Percentiles rank a stretch among this genome's conserved stretches.
Evolutionary conservation across 2,113 vertebrate genomes (phyloP).

Genomic region (Dromas ardeola): DNA sequence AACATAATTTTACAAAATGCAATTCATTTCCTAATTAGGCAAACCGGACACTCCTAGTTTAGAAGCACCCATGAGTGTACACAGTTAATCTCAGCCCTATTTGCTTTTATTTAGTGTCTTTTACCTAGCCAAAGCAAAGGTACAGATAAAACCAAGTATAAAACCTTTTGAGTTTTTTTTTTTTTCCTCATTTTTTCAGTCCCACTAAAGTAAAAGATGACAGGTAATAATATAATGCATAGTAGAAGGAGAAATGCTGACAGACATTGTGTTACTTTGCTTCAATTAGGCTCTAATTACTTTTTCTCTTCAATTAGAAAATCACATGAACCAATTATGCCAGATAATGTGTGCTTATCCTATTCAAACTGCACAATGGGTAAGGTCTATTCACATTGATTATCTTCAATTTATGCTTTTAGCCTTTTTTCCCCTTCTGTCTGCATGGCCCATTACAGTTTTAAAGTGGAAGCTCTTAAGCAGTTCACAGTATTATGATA

Average conservation of each 20-base stretch:
- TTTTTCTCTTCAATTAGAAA: constrained; percentile 76
- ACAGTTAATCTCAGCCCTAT: not conserved
- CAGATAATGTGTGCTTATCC: constrained; percentile 76
- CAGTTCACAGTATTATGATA: constrained; percentile 73
- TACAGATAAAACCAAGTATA: not conserved
- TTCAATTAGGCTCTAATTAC: constrained; percentile 77
- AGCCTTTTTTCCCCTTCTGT: constrained; percentile 60
- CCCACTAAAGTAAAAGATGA: constrained; percentile 50
- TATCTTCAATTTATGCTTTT: constrained; percentile 76
- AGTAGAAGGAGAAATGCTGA: constrained; percentile 67
- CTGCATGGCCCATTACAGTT: constrained; percentile 68
- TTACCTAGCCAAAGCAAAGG: not conserved
- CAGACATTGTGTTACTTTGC: constrained; percentile 72
- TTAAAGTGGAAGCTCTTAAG: constrained; percentile 74
- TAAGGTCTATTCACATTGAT: constrained; percentile 76
- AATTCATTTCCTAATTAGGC: not conserved
- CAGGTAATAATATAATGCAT: constrained; percentile 72
- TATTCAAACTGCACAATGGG: constrained; percentile 72
- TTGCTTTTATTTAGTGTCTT: constrained; percentile 24
- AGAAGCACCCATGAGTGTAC: not conserved
- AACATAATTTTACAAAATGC: not conserved
- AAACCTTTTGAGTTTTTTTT: too few relatives aligned
- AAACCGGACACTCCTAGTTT: not conserved
- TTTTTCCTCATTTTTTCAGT: not conserved
- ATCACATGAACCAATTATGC: constrained; percentile 75